A percentile compares a stretch with the other conserved stretches of the same genome.
Conservation (phyloP, 1,140 invertebrate species). For the Tetragonula clypearis region DNA sequence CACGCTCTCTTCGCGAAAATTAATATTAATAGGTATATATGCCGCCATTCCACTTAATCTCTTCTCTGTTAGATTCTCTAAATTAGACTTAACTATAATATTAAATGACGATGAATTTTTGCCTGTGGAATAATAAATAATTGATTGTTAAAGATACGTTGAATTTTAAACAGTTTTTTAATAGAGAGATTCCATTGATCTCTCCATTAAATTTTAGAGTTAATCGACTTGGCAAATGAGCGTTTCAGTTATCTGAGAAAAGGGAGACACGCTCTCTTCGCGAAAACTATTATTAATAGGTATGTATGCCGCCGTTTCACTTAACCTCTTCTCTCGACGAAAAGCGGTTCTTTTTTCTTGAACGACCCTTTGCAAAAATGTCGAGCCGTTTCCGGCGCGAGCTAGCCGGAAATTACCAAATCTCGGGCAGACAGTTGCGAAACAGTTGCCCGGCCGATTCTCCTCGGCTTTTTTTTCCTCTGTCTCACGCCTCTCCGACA, state of each 20-base stretch:
- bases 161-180: too few relatives aligned
- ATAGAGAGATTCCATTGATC: too few relatives aligned
- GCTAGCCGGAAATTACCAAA: neutral
- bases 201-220: too few relatives aligned
- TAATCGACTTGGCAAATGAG: too few relatives aligned
- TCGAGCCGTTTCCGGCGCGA: neutral
- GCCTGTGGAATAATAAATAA: too few relatives aligned
- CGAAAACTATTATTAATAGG: neutral
- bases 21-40: neutral
- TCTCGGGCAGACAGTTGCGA: conserved; percentile 3
- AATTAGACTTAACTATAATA: too few relatives aligned
- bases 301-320: neutral
- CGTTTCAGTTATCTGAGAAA: too few relatives aligned
- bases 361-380: neutral
- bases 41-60: neutral
- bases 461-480: neutral
- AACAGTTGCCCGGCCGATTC: conserved; percentile 17
- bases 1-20: too few relatives aligned
- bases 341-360: neutral
- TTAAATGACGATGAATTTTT: too few relatives aligned
- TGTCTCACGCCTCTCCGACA: neutral
- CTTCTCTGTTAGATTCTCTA: neutral
- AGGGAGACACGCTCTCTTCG: too few relatives aligned
- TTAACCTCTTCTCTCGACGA: neutral
- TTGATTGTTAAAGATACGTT: too few relatives aligned